phyloP scores from a whole-genome alignment of 2,797 vertebrate genomes.

The Nyctibius grandis region DNA sequence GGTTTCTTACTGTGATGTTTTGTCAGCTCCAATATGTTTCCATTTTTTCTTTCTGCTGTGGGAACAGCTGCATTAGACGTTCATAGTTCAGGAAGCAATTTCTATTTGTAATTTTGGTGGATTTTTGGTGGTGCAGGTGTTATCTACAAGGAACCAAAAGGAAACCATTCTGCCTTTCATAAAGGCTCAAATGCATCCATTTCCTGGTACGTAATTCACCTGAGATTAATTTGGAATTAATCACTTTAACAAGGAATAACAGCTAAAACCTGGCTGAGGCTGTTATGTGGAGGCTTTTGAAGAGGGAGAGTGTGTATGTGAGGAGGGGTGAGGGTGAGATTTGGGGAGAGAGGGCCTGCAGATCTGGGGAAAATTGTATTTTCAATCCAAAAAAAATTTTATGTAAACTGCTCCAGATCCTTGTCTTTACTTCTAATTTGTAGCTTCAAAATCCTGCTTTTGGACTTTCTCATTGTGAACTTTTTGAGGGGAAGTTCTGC shows the following conservation, averaged over 20 bases:
- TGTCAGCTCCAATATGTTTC: neutral
- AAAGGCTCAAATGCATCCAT: neutral
- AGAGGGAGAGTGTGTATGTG: neutral
- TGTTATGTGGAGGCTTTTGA: neutral
- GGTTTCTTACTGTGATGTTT: neutral
- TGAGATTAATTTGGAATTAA: neutral
- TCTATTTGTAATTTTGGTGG: neutral
- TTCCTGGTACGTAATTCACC: neutral
- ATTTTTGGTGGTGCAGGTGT: neutral
- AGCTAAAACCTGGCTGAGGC: neutral
- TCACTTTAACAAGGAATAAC: neutral
- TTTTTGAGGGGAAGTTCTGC: neutral
- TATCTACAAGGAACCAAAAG: neutral
- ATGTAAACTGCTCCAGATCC: neutral
- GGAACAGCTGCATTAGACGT: neutral
- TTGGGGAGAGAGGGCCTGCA: neutral
- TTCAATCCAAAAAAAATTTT: neutral
- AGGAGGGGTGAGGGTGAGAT: accelerated
- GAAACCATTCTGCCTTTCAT: neutral
- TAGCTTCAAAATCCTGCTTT: neutral
- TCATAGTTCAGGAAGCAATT: neutral
- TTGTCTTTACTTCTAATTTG: neutral
- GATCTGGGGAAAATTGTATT: neutral
- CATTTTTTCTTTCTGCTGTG: neutral
- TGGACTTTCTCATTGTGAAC: neutral